Conservation (phyloP, 2,113 vertebrate genomes). For the Corythoichthys haematopterus region DNA sequence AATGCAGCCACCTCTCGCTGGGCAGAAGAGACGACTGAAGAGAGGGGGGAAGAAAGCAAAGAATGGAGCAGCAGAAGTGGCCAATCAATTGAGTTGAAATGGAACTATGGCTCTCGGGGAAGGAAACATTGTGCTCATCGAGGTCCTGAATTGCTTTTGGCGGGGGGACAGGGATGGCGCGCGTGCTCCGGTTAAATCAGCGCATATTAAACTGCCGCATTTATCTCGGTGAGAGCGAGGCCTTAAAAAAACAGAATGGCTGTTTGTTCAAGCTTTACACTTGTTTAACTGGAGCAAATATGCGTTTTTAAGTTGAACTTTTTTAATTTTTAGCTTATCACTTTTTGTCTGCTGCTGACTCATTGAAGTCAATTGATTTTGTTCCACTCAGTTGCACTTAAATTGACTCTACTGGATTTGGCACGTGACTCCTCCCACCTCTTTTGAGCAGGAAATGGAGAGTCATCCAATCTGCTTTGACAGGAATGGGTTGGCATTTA, state of each 20-base stretch:
- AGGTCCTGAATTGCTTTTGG: constrained; percentile 60
- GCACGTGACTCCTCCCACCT: constrained; percentile 9
- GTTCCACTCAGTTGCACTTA: constrained; percentile 29
- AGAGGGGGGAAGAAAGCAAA: constrained; percentile 34
- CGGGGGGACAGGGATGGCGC: constrained; percentile 28
- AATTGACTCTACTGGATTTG: constrained; percentile 27
- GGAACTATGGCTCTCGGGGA: constrained; percentile 61
- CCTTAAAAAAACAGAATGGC: constrained; percentile 28
- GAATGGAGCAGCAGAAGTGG: constrained; percentile 48
- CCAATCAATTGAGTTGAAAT: constrained; percentile 71
- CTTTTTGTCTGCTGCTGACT: not conserved
- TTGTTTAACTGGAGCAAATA: not conserved
- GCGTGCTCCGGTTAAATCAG: constrained; percentile 45
- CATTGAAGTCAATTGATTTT: constrained; percentile 46
- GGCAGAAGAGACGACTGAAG: constrained; percentile 21
- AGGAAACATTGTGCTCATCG: constrained; percentile 58
- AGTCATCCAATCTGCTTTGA: not conserved
- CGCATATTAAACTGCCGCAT: constrained; percentile 53
- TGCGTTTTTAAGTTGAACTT: not conserved
- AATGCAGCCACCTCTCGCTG: constrained; percentile 55
- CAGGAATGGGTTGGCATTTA: no score
- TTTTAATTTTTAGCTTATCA: constrained; percentile 5
- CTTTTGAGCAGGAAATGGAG: not conserved
- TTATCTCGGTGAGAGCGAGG: constrained; percentile 52
- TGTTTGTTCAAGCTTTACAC: not conserved